Evolutionary conservation across 1,140 invertebrate species (phyloP), one percentile per base, ranked within the genome.

Genomic region (Ooceraea biroi): DNA sequence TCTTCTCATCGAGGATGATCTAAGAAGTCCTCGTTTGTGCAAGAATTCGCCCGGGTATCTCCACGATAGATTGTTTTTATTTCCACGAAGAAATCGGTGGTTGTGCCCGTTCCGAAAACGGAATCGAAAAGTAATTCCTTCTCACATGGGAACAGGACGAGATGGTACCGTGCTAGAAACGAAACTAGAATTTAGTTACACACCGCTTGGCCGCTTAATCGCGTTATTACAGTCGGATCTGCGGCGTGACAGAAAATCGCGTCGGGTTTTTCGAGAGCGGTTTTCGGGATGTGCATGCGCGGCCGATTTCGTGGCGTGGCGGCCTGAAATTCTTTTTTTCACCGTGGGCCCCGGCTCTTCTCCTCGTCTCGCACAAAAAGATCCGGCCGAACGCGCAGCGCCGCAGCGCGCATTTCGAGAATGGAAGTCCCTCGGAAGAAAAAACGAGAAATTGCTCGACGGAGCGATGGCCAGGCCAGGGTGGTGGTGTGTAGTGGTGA

Each of bases 401-500:
- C 66, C 41, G 69, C 30, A 55, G 36, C 22, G 36, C 22, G 17
- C 19, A 30, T 66, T 55, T 63, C 44, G 52, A 74, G 22, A 22
- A 63, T 86, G 78, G 78, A 61, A 82, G 78, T 66, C 17, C 60
- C 10, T 77, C 17, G 69, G 65, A 60, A 44, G 57, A 72, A 82
- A 72, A 41, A 71, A 44, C 41, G 74, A 77, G 55, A 88, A 85
- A 88, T 85, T 71, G 41, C 65, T 22, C 12, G 19, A 19, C 80
- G 65, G 44, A 74, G 71, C 80, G 80, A 68, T 58, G 63, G 63
- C 55, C 58, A 63, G 41, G 50, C 57, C 27, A 48, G 44, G 36
- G 71, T 36, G 46, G 30, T 36, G 60, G 72, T 73, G 55, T 19
- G 82, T 77, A 71, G 65, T 66, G 69, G 73, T 80, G 52, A 17